phyloP scores from a whole-genome alignment of 2,797 vertebrate species.

The Iguana delicatissima region DNA sequence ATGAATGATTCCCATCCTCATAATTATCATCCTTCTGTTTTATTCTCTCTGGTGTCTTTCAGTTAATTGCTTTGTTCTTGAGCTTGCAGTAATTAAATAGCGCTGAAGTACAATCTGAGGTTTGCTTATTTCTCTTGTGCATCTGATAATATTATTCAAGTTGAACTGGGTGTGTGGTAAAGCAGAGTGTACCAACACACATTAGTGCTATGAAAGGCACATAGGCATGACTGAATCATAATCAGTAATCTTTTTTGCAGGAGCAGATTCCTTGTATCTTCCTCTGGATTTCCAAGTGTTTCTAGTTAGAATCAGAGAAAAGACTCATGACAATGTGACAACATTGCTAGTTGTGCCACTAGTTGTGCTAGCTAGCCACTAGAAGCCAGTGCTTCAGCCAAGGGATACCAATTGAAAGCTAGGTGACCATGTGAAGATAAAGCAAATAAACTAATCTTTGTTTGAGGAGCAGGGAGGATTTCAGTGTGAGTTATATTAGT shows the following conservation, averaged over 20 bases:
- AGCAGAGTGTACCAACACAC: background rate
- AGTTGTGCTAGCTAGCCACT: too few species aligned
- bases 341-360: background rate
- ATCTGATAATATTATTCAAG: background rate
- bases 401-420: background rate
- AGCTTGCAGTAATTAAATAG: background rate
- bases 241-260: background rate
- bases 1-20: background rate
- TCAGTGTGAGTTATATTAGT: background rate
- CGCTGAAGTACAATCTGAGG: background rate
- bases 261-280: background rate
- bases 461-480: background rate
- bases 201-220: background rate
- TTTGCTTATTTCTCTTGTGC: conserved; percentile 11
- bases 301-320: background rate
- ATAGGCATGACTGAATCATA: background rate
- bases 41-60: conserved; percentile 15
- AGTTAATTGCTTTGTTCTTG: conserved; percentile 9
- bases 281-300: background rate
- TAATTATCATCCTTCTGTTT: conserved; percentile 30
- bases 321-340: background rate
- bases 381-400: background rate
- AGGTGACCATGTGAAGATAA: background rate
- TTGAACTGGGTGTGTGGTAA: conserved; percentile 10
- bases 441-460: background rate